These are phyloP conservation scores for Dromococcyx pavoninus DNA, from an alignment of 2,797 vertebrate species.

Conservation along the genomic window DNA sequence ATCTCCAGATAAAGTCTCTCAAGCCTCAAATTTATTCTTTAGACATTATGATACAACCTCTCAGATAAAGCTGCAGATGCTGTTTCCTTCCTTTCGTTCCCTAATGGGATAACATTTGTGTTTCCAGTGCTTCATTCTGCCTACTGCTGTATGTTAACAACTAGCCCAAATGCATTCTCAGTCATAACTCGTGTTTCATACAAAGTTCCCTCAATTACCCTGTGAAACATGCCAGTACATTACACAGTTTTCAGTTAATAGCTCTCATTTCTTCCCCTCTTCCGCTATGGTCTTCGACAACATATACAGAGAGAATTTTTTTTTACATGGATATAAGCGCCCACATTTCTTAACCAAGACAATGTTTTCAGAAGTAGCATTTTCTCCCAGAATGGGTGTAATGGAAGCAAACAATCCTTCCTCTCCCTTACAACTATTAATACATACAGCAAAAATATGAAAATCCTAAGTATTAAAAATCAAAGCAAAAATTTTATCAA, in stretches of 20 bases:
- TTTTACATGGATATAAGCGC: no score
- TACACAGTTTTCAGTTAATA: background rate
- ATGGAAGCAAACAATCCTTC: background rate
- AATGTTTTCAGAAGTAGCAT: background rate
- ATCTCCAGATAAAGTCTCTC: background rate
- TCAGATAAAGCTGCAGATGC: background rate
- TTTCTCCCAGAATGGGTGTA: background rate
- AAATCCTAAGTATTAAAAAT: background rate
- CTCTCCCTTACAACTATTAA: background rate
- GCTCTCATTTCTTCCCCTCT: background rate
- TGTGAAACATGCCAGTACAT: background rate
- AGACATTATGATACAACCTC: background rate
- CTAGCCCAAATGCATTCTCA: background rate
- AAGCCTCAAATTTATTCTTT: background rate
- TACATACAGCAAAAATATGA: background rate
- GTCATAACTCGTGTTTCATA: background rate
- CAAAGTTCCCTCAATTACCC: background rate
- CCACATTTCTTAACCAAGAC: background rate
- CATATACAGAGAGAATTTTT: background rate
- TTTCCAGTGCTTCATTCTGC: background rate
- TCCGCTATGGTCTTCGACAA: background rate
- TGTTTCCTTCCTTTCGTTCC: background rate
- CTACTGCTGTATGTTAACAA: background rate
- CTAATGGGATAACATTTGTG: background rate
- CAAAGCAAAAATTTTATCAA: background rate